Evolutionary conservation across 64 coral and sea anemone genomes (phyloP).

Genomic region (Hydrozoanthus tunicans): DNA sequence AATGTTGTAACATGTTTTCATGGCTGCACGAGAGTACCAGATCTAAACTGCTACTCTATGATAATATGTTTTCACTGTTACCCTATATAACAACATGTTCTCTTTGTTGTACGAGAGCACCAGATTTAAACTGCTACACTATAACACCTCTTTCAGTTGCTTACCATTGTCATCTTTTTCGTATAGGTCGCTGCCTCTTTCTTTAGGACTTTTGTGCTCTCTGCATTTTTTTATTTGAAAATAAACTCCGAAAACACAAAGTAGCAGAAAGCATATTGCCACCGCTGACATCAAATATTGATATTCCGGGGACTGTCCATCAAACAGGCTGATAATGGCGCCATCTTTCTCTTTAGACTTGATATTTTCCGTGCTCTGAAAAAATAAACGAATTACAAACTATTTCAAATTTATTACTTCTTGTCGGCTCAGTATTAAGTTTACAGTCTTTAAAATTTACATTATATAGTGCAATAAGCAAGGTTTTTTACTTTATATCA

Average conservation of each 20-base stretch:
- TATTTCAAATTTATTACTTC: too few relatives aligned
- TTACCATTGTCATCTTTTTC: slow-evolving; percentile 9
- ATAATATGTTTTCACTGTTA: too few relatives aligned
- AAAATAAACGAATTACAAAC: too few relatives aligned
- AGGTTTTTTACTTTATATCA: too few relatives aligned
- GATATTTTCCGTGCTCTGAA: background rate
- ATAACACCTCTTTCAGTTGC: background rate
- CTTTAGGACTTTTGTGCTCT: background rate
- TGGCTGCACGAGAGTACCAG: background rate
- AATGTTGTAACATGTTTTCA: too few relatives aligned
- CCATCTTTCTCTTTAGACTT: slow-evolving; percentile 21
- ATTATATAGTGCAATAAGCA: too few relatives aligned
- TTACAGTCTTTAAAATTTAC: too few relatives aligned
- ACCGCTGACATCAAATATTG: slow-evolving; percentile 7
- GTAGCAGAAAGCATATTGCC: slow-evolving; percentile 13
- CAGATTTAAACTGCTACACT: background rate
- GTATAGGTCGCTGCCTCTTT: background rate
- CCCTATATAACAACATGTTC: too few relatives aligned
- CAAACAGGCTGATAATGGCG: slow-evolving; percentile 30
- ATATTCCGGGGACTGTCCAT: background rate
- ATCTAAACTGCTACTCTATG: background rate
- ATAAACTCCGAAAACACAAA: background rate
- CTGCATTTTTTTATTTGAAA: slow-evolving; percentile 11
- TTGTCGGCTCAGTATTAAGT: too few relatives aligned
- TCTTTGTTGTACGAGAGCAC: background rate